These are phyloP conservation scores for Belonocnema kinseyi DNA, from an alignment of 1,140 invertebrate species.

Conservation along the genomic window DNA sequence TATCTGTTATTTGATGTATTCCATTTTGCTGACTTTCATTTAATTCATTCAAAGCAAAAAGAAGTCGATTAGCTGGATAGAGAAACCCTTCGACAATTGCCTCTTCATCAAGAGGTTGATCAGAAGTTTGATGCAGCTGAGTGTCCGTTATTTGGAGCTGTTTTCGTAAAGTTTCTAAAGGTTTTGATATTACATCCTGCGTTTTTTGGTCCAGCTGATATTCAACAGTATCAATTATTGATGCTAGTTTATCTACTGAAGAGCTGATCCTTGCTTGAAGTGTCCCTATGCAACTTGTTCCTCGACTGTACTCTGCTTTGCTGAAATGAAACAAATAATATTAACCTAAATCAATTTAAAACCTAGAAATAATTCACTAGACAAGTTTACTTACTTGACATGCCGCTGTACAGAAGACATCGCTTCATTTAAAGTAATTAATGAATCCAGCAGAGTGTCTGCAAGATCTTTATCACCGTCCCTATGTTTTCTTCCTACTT, in stretches of 20 bases:
- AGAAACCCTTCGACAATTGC: conserved; percentile 69
- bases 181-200: conserved; percentile 54
- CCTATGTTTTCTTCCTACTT: conserved; percentile 1
- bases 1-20: conserved; percentile 3
- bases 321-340: conserved; percentile 39
- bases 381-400: conserved; percentile 43
- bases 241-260: conserved; percentile 56
- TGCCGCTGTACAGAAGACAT: conserved; percentile 54
- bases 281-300: conserved; percentile 45
- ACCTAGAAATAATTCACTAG: neutral
- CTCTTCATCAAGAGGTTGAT: conserved; percentile 64
- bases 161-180: conserved; percentile 64
- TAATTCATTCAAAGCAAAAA: conserved; percentile 56
- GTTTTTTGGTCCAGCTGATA: conserved; percentile 49
- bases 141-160: conserved; percentile 61
- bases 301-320: conserved; percentile 56
- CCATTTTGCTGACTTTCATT: conserved; percentile 44
- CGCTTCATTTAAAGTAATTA: conserved; percentile 47
- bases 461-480: neutral
- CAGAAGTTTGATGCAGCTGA: conserved; percentile 55
- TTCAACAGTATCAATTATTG: conserved; percentile 54
- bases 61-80: conserved; percentile 64
- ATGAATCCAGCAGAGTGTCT: conserved; percentile 1
- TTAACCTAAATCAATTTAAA: conserved; percentile 1
- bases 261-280: conserved; percentile 51